Percentiles rank a stretch among this genome's conserved stretches.
Evolutionary conservation across 2,113 vertebrate species (phyloP).

Genomic region (Rhegmatorhina hoffmannsi): DNA sequence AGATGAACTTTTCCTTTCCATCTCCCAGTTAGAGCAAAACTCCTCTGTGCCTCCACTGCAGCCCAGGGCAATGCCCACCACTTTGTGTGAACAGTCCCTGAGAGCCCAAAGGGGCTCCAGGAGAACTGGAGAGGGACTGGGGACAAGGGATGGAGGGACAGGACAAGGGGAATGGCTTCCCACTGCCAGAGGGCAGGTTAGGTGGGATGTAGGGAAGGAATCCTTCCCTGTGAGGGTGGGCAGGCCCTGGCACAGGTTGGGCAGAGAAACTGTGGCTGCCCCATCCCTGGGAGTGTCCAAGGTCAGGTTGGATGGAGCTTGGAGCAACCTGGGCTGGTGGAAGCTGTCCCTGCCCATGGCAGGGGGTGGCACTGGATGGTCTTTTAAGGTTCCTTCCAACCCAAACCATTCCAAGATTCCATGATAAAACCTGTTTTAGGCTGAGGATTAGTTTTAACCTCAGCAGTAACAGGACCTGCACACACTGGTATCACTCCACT

Average conservation of each 20-base stretch:
- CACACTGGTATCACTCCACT: background rate
- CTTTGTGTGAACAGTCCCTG: background rate
- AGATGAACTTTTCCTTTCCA: background rate
- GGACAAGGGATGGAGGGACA: background rate
- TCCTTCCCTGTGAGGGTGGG: background rate
- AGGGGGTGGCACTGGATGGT: background rate
- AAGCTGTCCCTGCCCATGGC: background rate
- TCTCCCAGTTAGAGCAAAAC: background rate
- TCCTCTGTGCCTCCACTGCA: background rate
- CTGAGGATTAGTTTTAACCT: background rate
- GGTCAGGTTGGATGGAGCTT: background rate
- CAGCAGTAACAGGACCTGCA: background rate
- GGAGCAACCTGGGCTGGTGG: background rate
- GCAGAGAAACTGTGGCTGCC: background rate
- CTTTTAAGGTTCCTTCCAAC: background rate
- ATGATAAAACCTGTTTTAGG: background rate
- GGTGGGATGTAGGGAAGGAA: background rate
- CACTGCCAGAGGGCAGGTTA: background rate
- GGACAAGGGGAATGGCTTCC: background rate
- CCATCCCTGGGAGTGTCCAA: background rate
- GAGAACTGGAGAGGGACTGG: background rate
- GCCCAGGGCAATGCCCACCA: background rate
- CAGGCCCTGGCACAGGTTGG: accelerated
- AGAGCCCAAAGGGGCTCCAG: background rate
- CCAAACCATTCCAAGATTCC: background rate